Conservation (phyloP, 2,888 invertebrate genomes). For the Cartodere bifasciata region DNA sequence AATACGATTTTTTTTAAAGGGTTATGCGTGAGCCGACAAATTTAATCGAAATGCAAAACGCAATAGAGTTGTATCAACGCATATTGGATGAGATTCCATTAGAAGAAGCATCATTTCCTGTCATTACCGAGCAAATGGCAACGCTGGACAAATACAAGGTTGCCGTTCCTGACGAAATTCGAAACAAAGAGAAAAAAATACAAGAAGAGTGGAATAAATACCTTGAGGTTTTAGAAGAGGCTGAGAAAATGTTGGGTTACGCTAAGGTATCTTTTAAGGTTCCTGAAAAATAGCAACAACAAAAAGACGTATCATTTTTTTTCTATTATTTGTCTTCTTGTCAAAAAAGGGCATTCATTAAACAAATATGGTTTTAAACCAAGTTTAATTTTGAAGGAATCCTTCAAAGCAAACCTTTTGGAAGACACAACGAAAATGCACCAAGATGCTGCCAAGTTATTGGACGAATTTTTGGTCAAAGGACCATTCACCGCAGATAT, state of each 20-base stretch:
- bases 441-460: conserved; percentile 51
- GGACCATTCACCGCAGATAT: conserved; percentile 53
- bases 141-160: conserved; percentile 65
- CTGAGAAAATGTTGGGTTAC: conserved; percentile 58
- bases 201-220: conserved; percentile 58
- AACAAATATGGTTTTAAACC: no score
- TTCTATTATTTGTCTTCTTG: no score
- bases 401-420: conserved; percentile 56
- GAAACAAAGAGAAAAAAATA: conserved; percentile 44
- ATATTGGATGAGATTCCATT: conserved; percentile 49
- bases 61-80: conserved; percentile 54
- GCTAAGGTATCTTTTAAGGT: conserved; percentile 42
- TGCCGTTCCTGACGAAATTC: conserved; percentile 48
- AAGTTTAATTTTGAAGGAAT: conserved; percentile 37
- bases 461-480: conserved; percentile 54
- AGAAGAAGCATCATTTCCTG: conserved; percentile 59
- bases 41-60: conserved; percentile 56
- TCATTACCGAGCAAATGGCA: conserved; percentile 61
- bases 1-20: conserved; percentile 36
- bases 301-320: no score
- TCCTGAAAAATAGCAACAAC: conserved; percentile 3
- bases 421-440: conserved; percentile 61
- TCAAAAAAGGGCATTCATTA: no score
- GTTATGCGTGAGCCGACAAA: conserved; percentile 55
- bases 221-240: conserved; percentile 51